Conservation (phyloP, 2,797 vertebrate species). For the Odontamblyopus rebecca region DNA sequence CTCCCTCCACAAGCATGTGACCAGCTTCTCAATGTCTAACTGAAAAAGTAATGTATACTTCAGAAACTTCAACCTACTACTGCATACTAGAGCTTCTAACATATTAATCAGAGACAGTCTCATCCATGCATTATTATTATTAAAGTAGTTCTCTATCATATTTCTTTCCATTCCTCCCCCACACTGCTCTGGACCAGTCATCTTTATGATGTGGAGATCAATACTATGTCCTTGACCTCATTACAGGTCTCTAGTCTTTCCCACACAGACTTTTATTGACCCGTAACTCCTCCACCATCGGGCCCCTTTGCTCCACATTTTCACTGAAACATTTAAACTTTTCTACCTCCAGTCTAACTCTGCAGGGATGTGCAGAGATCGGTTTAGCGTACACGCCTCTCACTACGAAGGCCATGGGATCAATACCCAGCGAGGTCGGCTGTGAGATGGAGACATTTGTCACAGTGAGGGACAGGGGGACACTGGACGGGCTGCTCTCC, state of each 20-base stretch:
- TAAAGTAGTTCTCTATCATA: constrained; percentile 28
- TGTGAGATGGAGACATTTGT: too few species aligned
- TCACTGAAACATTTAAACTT: constrained; percentile 17
- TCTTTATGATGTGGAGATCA: constrained; percentile 71
- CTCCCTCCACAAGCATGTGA: not conserved
- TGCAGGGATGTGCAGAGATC: not conserved
- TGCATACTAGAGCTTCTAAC: not conserved
- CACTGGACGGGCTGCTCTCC: too few species aligned
- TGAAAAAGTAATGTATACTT: not conserved
- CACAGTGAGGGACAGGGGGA: too few species aligned
- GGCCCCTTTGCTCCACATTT: constrained; percentile 35
- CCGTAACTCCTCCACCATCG: constrained; percentile 65
- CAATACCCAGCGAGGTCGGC: not conserved
- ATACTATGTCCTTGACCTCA: constrained; percentile 78
- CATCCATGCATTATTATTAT: constrained; percentile 6
- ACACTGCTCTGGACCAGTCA: constrained; percentile 47
- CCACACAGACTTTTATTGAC: constrained; percentile 73
- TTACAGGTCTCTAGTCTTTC: constrained; percentile 68
- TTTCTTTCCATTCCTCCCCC: constrained; percentile 38
- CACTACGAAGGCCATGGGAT: constrained; percentile 1
- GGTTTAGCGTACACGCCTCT: not conserved
- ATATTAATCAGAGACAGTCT: not conserved
- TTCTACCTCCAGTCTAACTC: constrained; percentile 17
- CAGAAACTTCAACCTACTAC: not conserved
- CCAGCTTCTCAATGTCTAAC: not conserved